Evolutionary conservation across 2,113 vertebrate species (phyloP).

Genomic region (Pleuronectes platessa): DNA sequence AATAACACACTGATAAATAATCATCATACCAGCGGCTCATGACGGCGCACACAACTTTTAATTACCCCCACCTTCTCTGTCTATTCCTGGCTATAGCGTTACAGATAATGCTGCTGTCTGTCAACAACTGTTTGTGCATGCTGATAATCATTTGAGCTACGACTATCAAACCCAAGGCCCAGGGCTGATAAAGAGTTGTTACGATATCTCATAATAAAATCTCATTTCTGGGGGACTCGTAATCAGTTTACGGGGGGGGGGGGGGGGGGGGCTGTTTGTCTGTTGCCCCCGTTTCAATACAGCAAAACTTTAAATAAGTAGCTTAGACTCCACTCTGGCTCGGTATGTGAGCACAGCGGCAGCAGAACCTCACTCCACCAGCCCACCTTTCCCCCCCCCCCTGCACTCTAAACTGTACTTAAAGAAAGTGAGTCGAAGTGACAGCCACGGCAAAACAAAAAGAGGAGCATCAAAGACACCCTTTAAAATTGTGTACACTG

Average conservation of each 20-base stretch:
- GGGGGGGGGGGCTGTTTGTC: background rate
- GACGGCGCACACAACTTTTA: constrained; percentile 5
- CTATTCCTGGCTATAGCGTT: background rate
- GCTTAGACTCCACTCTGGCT: background rate
- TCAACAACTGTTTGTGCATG: constrained; percentile 29
- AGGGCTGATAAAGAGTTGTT: constrained; percentile 33
- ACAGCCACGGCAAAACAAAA: constrained; percentile 19
- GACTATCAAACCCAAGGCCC: constrained; percentile 15
- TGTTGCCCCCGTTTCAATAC: background rate
- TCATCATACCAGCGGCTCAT: background rate
- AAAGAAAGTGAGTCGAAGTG: constrained; percentile 31
- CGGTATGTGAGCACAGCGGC: constrained; percentile 14
- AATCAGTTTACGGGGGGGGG: constrained; percentile 30
- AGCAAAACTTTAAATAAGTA: constrained; percentile 25
- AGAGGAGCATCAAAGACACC: constrained; percentile 17
- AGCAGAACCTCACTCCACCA: background rate
- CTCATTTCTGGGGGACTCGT: constrained; percentile 30
- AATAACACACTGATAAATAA: background rate
- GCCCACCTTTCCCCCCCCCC: no score
- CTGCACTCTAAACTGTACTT: constrained; percentile 30
- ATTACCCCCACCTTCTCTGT: constrained; percentile 11
- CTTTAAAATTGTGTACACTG: constrained; percentile 14
- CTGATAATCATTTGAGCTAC: constrained; percentile 34
- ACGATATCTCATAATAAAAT: constrained; percentile 45
- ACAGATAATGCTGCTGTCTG: constrained; percentile 30